Percentiles rank a stretch among this genome's conserved stretches.
These are phyloP conservation scores for Drosophila picticornis DNA, from an alignment of 2,888 invertebrate genomes.

Conservation along the genomic window DNA sequence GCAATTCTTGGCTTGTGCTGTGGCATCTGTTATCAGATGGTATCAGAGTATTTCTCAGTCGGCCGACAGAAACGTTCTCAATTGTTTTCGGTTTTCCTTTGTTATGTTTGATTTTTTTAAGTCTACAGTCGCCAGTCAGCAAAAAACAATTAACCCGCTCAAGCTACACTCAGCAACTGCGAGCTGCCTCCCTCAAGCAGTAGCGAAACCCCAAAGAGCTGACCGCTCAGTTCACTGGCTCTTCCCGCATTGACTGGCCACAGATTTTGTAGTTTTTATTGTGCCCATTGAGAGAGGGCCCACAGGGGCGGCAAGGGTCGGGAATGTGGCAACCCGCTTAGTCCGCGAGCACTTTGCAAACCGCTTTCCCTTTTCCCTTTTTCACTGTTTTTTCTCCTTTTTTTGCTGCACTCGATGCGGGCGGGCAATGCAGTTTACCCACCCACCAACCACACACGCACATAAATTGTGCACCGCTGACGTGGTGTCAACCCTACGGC, in stretches of 20 bases:
- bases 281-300: neutral
- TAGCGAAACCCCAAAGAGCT: slow-evolving; percentile 28
- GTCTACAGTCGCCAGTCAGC: slow-evolving; percentile 59
- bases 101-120: slow-evolving; percentile 29
- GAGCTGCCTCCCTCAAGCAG: neutral
- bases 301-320: neutral
- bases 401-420: slow-evolving; percentile 23
- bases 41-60: neutral
- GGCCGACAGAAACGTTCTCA: neutral
- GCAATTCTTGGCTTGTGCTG: neutral
- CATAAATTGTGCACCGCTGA: slow-evolving; percentile 63
- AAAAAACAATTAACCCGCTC: slow-evolving; percentile 72
- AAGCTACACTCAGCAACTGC: slow-evolving; percentile 35
- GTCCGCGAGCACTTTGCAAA: slow-evolving; percentile 47
- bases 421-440: slow-evolving; percentile 20
- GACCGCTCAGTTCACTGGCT: slow-evolving; percentile 45
- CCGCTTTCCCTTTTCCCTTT: slow-evolving; percentile 52
- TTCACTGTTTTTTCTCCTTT: neutral
- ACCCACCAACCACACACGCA: slow-evolving; percentile 36
- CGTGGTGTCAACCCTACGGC: slow-evolving; percentile 61
- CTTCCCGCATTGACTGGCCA: slow-evolving; percentile 67
- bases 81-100: neutral
- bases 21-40: neutral
- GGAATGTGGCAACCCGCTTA: slow-evolving; percentile 30
- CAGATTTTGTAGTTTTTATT: slow-evolving; percentile 71